A percentile compares a stretch with the other conserved stretches of the same genome.
Evolutionary conservation across 2,888 invertebrate species (phyloP).

Genomic region (Nyleta sp.): DNA sequence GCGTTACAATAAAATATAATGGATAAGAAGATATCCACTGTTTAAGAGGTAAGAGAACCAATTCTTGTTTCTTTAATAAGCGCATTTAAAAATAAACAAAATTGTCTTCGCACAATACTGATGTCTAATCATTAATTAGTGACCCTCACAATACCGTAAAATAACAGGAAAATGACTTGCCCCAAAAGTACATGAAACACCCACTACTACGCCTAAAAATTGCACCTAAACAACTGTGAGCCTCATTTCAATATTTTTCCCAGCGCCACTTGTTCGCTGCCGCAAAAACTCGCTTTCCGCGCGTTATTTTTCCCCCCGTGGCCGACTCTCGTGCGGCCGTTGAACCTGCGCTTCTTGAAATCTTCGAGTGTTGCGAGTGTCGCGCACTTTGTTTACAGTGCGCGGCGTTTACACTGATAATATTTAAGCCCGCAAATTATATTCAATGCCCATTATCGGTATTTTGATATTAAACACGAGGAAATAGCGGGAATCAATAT

Average conservation of each 20-base stretch:
- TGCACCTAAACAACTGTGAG: background rate
- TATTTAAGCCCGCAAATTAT: conserved; percentile 39
- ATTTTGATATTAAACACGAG: conserved; percentile 48
- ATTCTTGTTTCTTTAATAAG: too few relatives aligned
- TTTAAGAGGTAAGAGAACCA: too few relatives aligned
- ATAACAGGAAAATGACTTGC: too few relatives aligned
- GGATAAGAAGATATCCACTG: too few relatives aligned
- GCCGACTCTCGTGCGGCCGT: conserved; percentile 11
- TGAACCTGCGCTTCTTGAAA: conserved; percentile 41
- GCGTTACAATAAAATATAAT: too few relatives aligned
- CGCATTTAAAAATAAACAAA: too few relatives aligned
- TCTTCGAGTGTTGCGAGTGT: conserved; percentile 15
- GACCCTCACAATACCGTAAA: too few relatives aligned
- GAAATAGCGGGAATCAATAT: conserved; percentile 28
- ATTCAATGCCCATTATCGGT: conserved; percentile 49
- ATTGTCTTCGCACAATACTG: too few relatives aligned
- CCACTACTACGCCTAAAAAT: background rate
- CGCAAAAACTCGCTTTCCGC: conserved; percentile 10
- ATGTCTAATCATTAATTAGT: too few relatives aligned
- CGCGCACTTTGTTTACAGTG: conserved; percentile 31
- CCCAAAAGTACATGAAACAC: background rate
- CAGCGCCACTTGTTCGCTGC: too few relatives aligned
- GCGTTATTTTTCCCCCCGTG: background rate
- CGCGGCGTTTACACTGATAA: conserved; percentile 37
- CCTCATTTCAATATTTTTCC: background rate